A percentile compares a stretch with the other conserved stretches of the same genome.
Conservation (phyloP, 2,113 vertebrate species). For the Catharus bicknelli region DNA sequence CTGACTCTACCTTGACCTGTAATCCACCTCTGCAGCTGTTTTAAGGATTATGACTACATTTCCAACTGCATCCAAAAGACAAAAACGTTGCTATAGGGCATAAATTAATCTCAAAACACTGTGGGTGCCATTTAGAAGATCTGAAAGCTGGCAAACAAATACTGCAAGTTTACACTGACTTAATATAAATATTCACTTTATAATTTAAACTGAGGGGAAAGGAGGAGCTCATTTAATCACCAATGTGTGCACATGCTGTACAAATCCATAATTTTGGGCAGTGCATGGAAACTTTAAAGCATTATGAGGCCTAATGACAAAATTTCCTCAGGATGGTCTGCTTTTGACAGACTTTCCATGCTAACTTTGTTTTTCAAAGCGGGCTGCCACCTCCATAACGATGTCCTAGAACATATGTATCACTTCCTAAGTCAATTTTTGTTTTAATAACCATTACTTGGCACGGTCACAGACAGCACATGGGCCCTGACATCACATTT, state of each 20-base stretch:
- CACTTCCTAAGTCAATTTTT: neutral
- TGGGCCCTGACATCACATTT: neutral
- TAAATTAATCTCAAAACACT: neutral
- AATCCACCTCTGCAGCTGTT: neutral
- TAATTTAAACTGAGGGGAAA: neutral
- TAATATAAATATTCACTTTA: neutral
- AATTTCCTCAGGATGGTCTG: slow-evolving; percentile 20
- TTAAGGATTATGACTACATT: neutral
- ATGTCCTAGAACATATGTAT: neutral
- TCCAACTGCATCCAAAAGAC: neutral
- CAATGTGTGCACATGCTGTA: neutral
- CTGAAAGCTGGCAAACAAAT: neutral
- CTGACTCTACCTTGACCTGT: neutral
- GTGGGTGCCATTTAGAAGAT: neutral
- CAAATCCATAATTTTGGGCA: neutral
- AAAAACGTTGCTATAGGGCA: neutral
- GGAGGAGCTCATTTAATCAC: neutral
- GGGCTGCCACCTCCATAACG: slow-evolving; percentile 41
- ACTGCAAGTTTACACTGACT: neutral
- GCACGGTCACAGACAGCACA: neutral
- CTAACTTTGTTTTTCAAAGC: slow-evolving; percentile 42
- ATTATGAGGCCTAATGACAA: neutral
- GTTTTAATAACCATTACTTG: neutral
- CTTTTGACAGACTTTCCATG: slow-evolving; percentile 8
- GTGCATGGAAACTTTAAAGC: slow-evolving; percentile 38